These are phyloP conservation scores for Pangasius mekongensis DNA, from an alignment of 2,797 vertebrate species.

Conservation along the genomic window DNA sequence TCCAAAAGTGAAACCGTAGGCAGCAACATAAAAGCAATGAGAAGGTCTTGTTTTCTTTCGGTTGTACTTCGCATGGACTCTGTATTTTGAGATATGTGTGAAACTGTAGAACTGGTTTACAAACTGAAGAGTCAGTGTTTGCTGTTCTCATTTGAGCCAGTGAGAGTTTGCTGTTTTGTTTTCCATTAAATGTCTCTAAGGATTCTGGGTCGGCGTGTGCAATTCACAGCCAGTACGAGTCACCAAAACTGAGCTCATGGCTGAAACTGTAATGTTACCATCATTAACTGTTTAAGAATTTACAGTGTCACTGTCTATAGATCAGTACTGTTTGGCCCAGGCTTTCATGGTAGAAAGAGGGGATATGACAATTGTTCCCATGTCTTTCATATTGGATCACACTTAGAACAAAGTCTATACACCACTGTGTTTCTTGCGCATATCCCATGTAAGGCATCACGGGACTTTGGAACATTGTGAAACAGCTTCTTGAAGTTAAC, in stretches of 20 bases:
- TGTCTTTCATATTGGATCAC: not conserved
- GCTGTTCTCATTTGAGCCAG: not conserved
- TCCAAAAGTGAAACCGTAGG: not conserved
- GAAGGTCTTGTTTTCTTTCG: not conserved
- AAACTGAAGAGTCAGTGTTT: conserved; percentile 8
- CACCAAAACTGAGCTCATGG: not conserved
- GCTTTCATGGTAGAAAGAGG: not conserved
- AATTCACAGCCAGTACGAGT: not conserved
- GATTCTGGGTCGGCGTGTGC: not conserved
- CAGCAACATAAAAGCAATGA: not conserved
- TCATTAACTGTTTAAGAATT: not conserved
- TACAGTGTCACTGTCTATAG: not conserved
- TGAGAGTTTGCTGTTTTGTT: not conserved
- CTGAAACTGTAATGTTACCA: not conserved
- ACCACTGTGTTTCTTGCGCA: not conserved
- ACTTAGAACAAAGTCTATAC: not conserved
- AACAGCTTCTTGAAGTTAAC: not conserved
- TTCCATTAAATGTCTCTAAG: not conserved
- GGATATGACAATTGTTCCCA: not conserved
- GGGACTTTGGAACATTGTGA: not conserved
- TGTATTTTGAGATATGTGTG: not conserved
- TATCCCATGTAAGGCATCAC: not conserved
- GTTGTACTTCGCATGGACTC: not conserved
- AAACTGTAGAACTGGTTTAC: conserved; percentile 6
- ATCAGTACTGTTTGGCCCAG: not conserved